Evolutionary conservation across 2,888 invertebrate species (phyloP), one percentile per base, ranked within the genome.

Genomic region (Ophion ellenae): DNA sequence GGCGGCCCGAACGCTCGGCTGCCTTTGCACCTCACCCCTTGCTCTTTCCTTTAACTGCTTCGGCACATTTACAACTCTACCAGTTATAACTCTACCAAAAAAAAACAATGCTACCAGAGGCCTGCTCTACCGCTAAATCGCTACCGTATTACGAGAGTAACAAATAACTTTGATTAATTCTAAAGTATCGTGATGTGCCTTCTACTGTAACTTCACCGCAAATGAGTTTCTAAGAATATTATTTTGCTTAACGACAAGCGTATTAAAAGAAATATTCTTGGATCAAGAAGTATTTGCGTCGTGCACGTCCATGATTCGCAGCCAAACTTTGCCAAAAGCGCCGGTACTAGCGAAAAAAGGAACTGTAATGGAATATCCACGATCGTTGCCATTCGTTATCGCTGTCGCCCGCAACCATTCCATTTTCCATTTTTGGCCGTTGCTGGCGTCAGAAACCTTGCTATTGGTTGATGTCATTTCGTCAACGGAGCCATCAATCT

Each of bases 1-100:
- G 81, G 77, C 85, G 78, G 80, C 87, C 87, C 89, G 87, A 87
- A 88, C 84, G 81, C 78, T 84, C 87, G 89, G 90, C 88, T 89
- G 90, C 90, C 90, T 89, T 87, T 73, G 74, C 79, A 28, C 59
- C 69, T 70, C 40, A 47, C 78, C 59, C 61, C 69, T 80, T 32
- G 57, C 83, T 53, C 64, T 47, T 17, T 47, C 47, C 73, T 59
- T 74, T 57, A 73, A 57, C 82, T 86, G 64, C 69, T 69, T 67
- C 74, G 69, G 79, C 80, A 70, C 83, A 78, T 78, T 78, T 78
- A 78, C 78, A 78, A 70, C 61, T 78, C 59, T 17, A 61, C 59
- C 67, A 77, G 77, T 77, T 67, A 67, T 77, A 57, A 57, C 20
- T 64, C 70, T 36, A 45, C 40, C 71, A 76, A 77, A 67, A 67